Conservation (phyloP, 2,797 vertebrate genomes). For the Erpetoichthys calabaricus region DNA sequence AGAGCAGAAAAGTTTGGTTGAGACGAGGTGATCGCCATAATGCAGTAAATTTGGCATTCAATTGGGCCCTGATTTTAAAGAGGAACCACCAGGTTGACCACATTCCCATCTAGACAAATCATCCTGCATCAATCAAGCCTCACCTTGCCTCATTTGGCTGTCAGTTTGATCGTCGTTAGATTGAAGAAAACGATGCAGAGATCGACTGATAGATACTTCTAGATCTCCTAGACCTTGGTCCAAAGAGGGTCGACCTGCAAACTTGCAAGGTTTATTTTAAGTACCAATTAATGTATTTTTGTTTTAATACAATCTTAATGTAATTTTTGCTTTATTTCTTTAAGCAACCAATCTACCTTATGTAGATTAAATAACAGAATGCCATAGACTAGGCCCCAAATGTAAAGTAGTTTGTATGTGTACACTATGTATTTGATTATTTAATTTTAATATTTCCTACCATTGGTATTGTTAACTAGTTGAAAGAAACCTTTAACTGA, state of each 20-base stretch:
- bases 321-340: constrained; percentile 4
- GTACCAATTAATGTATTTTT: constrained; percentile 77
- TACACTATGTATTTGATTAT: too few species aligned
- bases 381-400: constrained; percentile 44
- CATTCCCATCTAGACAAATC: constrained; percentile 77
- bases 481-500: too few species aligned
- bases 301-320: constrained; percentile 35
- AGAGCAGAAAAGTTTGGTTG: constrained; percentile 62
- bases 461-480: too few species aligned
- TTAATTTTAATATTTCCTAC: too few species aligned
- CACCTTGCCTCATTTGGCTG: constrained; percentile 80
- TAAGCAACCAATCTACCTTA: constrained; percentile 57
- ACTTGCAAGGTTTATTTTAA: constrained; percentile 92
- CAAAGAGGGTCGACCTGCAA: constrained; percentile 86
- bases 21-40: constrained; percentile 63
- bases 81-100: constrained; percentile 72
- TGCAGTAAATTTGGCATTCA: constrained; percentile 73
- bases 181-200: constrained; percentile 82
- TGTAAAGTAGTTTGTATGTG: too few species aligned
- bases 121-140: constrained; percentile 86
- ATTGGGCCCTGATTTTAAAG: constrained; percentile 69
- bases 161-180: constrained; percentile 85
- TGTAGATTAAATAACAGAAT: constrained; percentile 47
- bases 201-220: constrained; percentile 84
- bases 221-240: constrained; percentile 84